Base-by-base conservation (phyloP, 1,140 invertebrate species). In the Scylla paramamosain region DNA sequence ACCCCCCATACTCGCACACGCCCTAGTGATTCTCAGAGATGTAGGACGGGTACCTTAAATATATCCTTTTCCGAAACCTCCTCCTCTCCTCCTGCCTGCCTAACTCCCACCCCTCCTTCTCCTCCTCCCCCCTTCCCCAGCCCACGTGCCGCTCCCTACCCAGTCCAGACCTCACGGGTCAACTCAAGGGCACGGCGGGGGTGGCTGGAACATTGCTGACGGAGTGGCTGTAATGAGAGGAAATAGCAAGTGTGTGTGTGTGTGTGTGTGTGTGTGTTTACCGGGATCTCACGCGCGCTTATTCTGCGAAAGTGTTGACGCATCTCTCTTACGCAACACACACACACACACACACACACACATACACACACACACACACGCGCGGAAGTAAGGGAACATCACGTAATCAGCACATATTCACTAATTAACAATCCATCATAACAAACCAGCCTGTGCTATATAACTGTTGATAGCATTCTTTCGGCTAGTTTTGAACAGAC, bases 281-380 rank as follows among this genome's bases (percentile, higher is more conserved):
- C 67, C 67, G 67, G 67, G 67, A 77, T n/a, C 20, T 77, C 67
- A 77, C 67, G 67, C 67, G n/a, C 67, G 67, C 67, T 7, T 77
- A 25, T 77, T 77, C 67, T 77, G 6, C 16, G 67, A 77, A 77
- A 77, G 25, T n/a, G 67, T 77, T 77, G 67, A 77, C 67, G 67
- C 67, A 77, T 77, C 20, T 77, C 6, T 77, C 67, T 77, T 77
- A 25, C 67, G 25, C n/a, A 77, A 77, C 67, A 77, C 67, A 77
- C 67, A 77, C 67, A 77, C 67, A 77, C 67, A 77, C 67, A 77
- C 67, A 77, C 67, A 77, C 67, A 77, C 67, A 77, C 67, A 77
- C 67, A 77, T 20, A 77, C 67, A 77, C 67, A 77, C 67, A 77
- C 67, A 77, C 67, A 77, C 67, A 77, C 67, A 77, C 67, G n/a